A percentile compares a stretch with the other conserved stretches of the same genome.
Evolutionary conservation across 2,113 vertebrate species (phyloP).

Genomic region (Ranitomeya variabilis): DNA sequence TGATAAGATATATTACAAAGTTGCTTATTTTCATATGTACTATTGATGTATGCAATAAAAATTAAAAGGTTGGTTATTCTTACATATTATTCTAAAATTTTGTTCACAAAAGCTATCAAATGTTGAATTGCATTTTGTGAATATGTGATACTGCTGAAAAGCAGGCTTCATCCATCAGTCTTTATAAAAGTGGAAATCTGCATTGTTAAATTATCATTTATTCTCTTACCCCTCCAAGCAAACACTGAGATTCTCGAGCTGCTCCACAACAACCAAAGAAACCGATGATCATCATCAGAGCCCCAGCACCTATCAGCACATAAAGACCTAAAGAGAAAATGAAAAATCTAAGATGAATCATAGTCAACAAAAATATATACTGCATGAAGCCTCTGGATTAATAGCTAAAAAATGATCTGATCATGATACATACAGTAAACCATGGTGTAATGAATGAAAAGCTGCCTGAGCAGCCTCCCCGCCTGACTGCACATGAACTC

Average conservation of each 20-base stretch:
- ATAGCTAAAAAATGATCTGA: background rate
- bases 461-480: too few species aligned
- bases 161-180: background rate
- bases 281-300: constrained; percentile 90
- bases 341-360: background rate
- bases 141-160: too few species aligned
- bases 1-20: too few species aligned
- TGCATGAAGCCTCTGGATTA: background rate
- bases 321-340: constrained; percentile 81
- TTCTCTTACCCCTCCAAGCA: constrained; percentile 90
- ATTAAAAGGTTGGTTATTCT: too few species aligned
- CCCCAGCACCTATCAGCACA: constrained; percentile 88
- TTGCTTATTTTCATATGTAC: too few species aligned
- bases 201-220: background rate
- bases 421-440: background rate
- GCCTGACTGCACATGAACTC: too few species aligned
- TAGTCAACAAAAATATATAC: background rate
- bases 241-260: constrained; percentile 90
- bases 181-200: background rate
- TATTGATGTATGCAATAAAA: too few species aligned
- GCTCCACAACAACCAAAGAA: constrained; percentile 97
- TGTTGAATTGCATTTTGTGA: background rate
- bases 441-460: too few species aligned
- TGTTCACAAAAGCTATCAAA: too few species aligned
- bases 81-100: too few species aligned